Base-by-base conservation (phyloP, 92 coral and sea anemone species). In the Desmophyllum pertusum region DNA sequence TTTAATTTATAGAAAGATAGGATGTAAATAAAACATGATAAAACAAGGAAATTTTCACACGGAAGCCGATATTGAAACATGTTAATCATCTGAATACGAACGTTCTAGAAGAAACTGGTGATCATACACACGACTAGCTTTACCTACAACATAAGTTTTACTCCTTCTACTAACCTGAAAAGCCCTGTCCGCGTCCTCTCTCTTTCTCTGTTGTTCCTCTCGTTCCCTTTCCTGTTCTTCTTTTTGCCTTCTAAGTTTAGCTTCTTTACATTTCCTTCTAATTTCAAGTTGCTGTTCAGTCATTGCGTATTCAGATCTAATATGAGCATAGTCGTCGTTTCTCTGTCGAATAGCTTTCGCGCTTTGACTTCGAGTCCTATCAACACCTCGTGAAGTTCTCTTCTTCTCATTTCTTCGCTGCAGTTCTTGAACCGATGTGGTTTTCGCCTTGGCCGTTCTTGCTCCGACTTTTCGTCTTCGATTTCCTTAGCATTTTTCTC, bases 181-280 rank as follows among this genome's bases (percentile, higher is more conserved):
- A 33, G 98, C 98, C 64, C 94, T 84, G 57, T 96, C 98, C 1
- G 98, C 98, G 42, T 96, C 98, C 68, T 96, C 98, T 51, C 95
- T 66, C 79, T 94, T 96, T 55, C 98, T 87, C 46, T 83, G 85
- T 63, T 88, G 87, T 82, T 96, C 98, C 61, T 96, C 98, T 29
- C 88, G 68, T 18, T 91, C 95, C 78, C 98, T 84, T 55, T 92
- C 96, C 18, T 90, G 89, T 50, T 94, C 98, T 89, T 96, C 98
- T 33, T 94, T 96, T 72, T 89, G 93, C 36, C 98, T 84, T 46
- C 93, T 89, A 46, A 93, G 89, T 42, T 94, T 96, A 3, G 98
- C 98, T 78, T 96, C 98, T 69, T 85, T 95, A 43, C 98, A 84
- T 78, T 92, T 90, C 63, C 86, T 87, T 70, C 95, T 96, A 13